phyloP scores from a whole-genome alignment of 2,888 invertebrate species.

The Hypena proboscidalis region DNA sequence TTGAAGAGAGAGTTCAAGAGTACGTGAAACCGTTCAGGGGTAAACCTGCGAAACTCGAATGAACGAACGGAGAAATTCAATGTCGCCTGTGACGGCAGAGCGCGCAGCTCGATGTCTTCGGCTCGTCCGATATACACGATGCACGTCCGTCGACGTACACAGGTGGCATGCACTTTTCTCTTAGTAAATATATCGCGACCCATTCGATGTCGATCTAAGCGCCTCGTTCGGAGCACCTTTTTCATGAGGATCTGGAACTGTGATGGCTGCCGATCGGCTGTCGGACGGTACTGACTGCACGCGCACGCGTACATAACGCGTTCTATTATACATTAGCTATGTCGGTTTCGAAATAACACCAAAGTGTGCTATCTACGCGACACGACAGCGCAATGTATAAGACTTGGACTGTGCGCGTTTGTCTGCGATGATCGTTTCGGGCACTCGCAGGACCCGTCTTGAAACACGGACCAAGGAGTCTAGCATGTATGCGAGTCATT shows the following conservation, averaged over 20 bases:
- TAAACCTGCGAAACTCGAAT: conserved; percentile 81
- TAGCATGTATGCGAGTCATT: conserved; percentile 88
- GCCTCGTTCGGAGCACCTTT: conserved; percentile 50
- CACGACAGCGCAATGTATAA: conserved; percentile 48
- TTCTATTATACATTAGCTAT: conserved; percentile 54
- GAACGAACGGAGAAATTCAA: conserved; percentile 74
- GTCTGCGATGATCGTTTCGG: conserved; percentile 72
- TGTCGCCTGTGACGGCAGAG: conserved; percentile 3
- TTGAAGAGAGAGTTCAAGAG: conserved; percentile 86
- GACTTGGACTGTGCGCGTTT: conserved; percentile 60
- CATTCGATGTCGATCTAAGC: conserved; percentile 75
- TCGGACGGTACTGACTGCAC: conserved; percentile 41
- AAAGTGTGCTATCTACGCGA: conserved; percentile 53
- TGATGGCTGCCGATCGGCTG: conserved; percentile 19
- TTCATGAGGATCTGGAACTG: conserved; percentile 5
- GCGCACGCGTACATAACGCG: conserved; percentile 55
- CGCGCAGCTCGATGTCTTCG: conserved; percentile 31
- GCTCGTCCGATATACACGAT: conserved; percentile 43
- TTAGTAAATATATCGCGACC: conserved; percentile 83
- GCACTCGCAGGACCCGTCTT: conserved; percentile 89
- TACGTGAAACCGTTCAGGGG: conserved; percentile 82
- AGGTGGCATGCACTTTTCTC: conserved; percentile 60
- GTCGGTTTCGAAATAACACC: conserved; percentile 54
- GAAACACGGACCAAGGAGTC: conserved; percentile 72
- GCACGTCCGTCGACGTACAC: conserved; percentile 37